Conservation (phyloP, 2,797 vertebrate species). For the Sebastes vulpes region DNA sequence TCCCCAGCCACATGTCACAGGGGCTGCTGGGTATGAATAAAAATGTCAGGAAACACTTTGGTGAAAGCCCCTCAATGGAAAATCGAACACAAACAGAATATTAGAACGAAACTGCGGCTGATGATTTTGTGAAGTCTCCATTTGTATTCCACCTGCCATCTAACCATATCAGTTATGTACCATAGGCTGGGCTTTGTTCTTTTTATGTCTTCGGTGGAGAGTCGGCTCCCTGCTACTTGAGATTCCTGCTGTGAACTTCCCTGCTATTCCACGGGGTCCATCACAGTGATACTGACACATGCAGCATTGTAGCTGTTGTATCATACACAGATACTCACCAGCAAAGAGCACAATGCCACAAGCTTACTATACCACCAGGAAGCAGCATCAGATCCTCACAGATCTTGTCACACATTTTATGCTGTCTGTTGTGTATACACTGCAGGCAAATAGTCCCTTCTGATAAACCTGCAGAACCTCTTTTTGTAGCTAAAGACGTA, state of each 20-base stretch:
- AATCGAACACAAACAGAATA: conserved; percentile 34
- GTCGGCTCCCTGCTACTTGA: conserved; percentile 43
- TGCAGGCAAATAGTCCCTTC: neutral
- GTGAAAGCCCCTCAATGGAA: conserved; percentile 24
- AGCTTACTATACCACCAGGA: neutral
- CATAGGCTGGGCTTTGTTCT: conserved; percentile 45
- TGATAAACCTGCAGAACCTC: neutral
- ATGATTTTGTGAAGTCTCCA: conserved; percentile 11
- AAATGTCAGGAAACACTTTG: conserved; percentile 33
- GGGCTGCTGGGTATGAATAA: conserved; percentile 27
- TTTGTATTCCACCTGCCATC: conserved; percentile 41
- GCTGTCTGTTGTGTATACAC: neutral
- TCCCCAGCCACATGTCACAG: conserved; percentile 23
- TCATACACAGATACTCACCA: neutral
- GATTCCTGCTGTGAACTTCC: conserved; percentile 58
- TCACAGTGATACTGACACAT: conserved; percentile 14
- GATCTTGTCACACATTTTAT: neutral
- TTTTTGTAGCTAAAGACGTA: neutral
- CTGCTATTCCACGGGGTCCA: conserved; percentile 30
- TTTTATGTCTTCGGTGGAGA: conserved; percentile 21
- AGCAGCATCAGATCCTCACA: neutral
- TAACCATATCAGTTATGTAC: neutral
- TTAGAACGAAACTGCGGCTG: conserved; percentile 1
- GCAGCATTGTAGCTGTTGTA: conserved; percentile 21
- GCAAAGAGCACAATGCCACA: neutral